Evolutionary conservation across 2,797 vertebrate species (phyloP), one percentile per base, ranked within the genome.

Genomic region (Chloroceryle inda): DNA sequence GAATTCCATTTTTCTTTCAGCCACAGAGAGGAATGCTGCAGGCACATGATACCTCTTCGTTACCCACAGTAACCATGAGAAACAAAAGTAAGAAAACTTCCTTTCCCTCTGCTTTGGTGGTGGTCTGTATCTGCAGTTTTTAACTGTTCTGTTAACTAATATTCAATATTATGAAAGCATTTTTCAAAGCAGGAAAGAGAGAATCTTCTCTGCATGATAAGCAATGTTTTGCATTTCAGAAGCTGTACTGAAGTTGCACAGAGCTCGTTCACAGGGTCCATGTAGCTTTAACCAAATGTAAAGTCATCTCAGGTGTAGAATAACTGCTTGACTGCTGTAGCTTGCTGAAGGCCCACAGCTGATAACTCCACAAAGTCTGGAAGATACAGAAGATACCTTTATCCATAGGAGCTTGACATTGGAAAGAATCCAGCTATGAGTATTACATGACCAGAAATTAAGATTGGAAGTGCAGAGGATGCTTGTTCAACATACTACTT

Each of bases 11-110:
- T 97, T 95, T 87, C 67, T 97, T 97, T 91, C 97, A 99, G 98
- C 93, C 99, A 73, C 98, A 98, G 91, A 99, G 98, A 98, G 98
- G 97, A 47, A 96, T 96, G 97, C 96, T 98, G 53, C 98, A 94
- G 97, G 98, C 95, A 74, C 98, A 98, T 5, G 99, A 99, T 91
- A 98, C 98, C 4, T 98, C 98, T 64, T 98, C 98, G 0, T 96
- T 99, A 91, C 98, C 99, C 61, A 98, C 98, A 2, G 99, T 99
- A 95, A 99, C 98, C 18, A 98, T 99, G 98, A 98, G 99, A 97
- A 98, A 97, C 97, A 99, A 99, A 98, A 88, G 99, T 99, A 96
- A 98, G 99, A 98, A 69, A 68, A 58, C 5, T 85, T 53, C 11
- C 53, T 61, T 92, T 66, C 19, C 9, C n/a, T 31, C 7, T 85